Conservation (phyloP, 2,888 invertebrate species). For the Lithophane socia region DNA sequence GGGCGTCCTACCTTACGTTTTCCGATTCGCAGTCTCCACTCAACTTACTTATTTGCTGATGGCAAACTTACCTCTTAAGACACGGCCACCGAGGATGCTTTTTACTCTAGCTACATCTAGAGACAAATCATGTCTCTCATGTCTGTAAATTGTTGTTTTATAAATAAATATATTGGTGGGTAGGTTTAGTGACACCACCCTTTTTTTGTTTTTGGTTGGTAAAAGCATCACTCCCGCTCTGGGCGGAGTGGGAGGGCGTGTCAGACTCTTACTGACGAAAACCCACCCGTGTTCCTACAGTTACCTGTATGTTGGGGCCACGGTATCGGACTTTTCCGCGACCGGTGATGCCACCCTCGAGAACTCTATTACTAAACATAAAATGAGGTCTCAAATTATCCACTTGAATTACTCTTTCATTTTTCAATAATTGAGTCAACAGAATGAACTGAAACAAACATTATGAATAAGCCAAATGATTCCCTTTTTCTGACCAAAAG, state of each 20-base stretch:
- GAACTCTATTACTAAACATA: not conserved
- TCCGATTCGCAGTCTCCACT: no score
- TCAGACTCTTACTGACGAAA: no score
- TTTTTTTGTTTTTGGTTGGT: no score
- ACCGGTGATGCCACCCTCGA: not conserved
- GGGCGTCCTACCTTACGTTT: no score
- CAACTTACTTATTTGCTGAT: no score
- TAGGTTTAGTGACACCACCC: not conserved
- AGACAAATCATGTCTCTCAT: not conserved
- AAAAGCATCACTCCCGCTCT: no score
- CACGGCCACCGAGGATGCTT: not conserved
- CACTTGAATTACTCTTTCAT: not conserved
- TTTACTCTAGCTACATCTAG: not conserved
- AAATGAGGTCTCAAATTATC: not conserved
- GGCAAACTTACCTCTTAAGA: not conserved
- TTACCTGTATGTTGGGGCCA: no score
- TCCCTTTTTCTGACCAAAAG: conserved; percentile 4
- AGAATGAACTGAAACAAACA: conserved; percentile 7
- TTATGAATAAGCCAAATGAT: conserved; percentile 14
- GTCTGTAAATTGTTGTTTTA: not conserved
- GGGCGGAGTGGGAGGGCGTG: no score
- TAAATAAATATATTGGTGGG: not conserved
- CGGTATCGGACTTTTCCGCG: no score
- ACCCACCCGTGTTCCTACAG: no score
- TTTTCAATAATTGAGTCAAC: not conserved